Percentiles rank a stretch among this genome's conserved stretches.
Evolutionary conservation across 1,140 invertebrate genomes (phyloP).

Genomic region (Drosophila virilis): DNA sequence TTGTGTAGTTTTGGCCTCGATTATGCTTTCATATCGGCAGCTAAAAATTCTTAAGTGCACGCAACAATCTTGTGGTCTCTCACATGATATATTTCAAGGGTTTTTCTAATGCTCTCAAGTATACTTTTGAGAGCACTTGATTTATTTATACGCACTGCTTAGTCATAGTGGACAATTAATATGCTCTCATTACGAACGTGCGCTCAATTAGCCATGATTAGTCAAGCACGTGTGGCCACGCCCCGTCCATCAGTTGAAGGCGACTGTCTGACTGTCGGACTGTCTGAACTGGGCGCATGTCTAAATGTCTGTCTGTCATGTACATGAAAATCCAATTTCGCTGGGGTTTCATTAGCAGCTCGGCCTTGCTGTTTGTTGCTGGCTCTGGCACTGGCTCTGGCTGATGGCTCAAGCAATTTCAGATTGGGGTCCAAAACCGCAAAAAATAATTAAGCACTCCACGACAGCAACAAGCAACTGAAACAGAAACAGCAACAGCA

Average conservation of each 20-base stretch:
- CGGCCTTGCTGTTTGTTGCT: conserved; percentile 27
- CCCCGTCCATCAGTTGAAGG: conserved; percentile 61
- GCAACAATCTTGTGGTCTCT: conserved; percentile 41
- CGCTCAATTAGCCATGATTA: conserved; percentile 77
- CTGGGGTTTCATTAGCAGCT: conserved; percentile 76
- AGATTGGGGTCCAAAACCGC: conserved; percentile 65
- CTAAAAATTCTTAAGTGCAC: not conserved
- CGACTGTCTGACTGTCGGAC: conserved; percentile 12
- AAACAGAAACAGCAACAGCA: conserved; percentile 1
- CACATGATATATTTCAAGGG: conserved; percentile 47
- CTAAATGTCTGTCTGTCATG: conserved; percentile 48
- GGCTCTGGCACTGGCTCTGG: not conserved
- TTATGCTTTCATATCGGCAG: conserved; percentile 1
- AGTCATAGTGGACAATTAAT: conserved; percentile 67
- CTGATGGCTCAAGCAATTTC: conserved; percentile 29
- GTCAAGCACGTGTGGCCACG: conserved; percentile 74
- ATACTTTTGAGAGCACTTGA: conserved; percentile 48
- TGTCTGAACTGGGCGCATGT: conserved; percentile 18
- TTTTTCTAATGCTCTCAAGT: conserved; percentile 32
- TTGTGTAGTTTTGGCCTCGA: conserved; percentile 18
- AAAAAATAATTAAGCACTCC: conserved; percentile 82
- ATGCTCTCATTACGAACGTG: conserved; percentile 75
- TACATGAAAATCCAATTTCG: conserved; percentile 82
- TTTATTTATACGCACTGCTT: conserved; percentile 39
- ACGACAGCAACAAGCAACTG: conserved; percentile 62